Evolutionary conservation across 2,113 vertebrate species (phyloP), one percentile per base, ranked within the genome.

Genomic region (Alethe castanea): DNA sequence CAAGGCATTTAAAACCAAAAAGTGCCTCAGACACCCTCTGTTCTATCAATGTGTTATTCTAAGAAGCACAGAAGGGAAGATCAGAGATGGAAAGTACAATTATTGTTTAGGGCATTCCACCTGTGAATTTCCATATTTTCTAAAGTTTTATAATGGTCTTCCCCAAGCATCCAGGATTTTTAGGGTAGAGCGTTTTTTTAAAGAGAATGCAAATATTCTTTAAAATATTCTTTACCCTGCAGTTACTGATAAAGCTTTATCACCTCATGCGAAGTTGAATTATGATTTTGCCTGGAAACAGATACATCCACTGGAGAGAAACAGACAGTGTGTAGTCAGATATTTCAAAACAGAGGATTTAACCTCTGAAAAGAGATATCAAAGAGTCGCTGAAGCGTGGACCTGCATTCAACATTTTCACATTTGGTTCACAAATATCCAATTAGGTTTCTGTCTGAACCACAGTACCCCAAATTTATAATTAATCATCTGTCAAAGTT

Each of bases 341-440:
- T 85, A 83, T 83, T 91, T 80, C 94, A 91, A 92, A 94, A 85
- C 74, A 80, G 74, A 83, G 67, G 89, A 88, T 89, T 95, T 94
- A 95, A 93, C 81, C 92, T 95, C 91, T 90, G 93, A 95, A 97
- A 93, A 97, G 94, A 97, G 97, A 94, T 96, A 96, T 96, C 92
- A 95, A 94, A 94, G 83, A 57, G 2, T 40, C 89, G 14, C 69
- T 0, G 33, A 95, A 88, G 94, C 95, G 59, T 40, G 81, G 93
- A 96, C 92, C 66, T 90, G 72, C 76, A 95, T 94, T 95, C 73
- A 90, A 33, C 85, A 85, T 47, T 73, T 83, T 92, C 86, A 84
- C 90, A 96, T 96, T 97, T 94, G 90, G 91, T 93, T 96, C 91
- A 95, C 95, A 97, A 97, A 96, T 96, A 95, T 33, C 93, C 96